Conservation (phyloP, 2,113 vertebrate species). For the Delphinus delphis region DNA sequence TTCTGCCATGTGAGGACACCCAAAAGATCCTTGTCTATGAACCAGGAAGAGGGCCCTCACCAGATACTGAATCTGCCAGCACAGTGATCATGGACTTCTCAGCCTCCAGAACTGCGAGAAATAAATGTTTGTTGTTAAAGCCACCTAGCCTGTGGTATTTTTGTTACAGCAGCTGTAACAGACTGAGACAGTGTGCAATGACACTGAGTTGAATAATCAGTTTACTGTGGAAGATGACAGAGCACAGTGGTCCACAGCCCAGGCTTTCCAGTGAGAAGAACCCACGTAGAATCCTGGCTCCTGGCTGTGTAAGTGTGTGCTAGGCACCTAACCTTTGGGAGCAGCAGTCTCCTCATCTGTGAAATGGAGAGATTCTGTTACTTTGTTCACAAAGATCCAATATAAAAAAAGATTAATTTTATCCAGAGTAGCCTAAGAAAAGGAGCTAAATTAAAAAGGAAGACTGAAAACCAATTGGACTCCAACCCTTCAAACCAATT, state of each 20-base stretch:
- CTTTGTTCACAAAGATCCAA: constrained; percentile 76
- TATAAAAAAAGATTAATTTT: constrained; percentile 73
- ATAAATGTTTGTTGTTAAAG: neutral
- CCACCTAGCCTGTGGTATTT: neutral
- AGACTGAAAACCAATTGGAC: constrained; percentile 49
- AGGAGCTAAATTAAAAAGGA: constrained; percentile 68
- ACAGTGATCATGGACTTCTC: neutral
- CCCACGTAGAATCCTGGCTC: neutral
- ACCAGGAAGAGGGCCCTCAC: neutral
- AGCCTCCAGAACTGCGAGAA: neutral
- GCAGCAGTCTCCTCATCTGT: neutral
- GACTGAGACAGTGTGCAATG: neutral
- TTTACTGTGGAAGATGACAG: neutral
- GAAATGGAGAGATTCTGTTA: constrained; percentile 35
- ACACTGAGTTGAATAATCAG: neutral
- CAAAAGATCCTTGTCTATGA: neutral
- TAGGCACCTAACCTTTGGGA: neutral
- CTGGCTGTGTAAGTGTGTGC: neutral
- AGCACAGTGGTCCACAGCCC: neutral
- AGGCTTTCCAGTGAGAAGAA: neutral
- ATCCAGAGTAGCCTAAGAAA: constrained; percentile 66
- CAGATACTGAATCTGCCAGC: neutral
- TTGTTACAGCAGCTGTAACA: neutral
- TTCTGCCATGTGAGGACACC: neutral
- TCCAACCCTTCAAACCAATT: constrained; percentile 15